Conservation (phyloP, 2,888 invertebrate species). For the Orchestes rusci region DNA sequence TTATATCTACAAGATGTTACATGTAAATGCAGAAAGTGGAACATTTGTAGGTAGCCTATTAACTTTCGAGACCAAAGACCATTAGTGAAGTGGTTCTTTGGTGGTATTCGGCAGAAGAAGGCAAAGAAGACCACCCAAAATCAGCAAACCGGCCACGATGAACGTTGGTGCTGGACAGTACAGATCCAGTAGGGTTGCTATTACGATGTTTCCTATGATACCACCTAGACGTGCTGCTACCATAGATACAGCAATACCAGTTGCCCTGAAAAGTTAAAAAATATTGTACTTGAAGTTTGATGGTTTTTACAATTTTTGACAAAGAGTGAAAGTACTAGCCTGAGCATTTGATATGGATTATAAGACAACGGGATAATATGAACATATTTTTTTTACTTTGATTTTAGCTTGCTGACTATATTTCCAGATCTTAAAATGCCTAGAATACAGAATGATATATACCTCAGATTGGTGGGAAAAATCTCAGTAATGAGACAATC, state of each 20-base stretch:
- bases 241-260: slow-evolving; percentile 86
- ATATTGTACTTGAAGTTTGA: too few relatives aligned
- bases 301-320: too few relatives aligned
- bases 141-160: slow-evolving; percentile 77
- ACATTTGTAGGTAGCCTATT: background rate
- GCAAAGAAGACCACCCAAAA: slow-evolving; percentile 82
- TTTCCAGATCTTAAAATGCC: too few relatives aligned
- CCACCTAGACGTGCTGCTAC: slow-evolving; percentile 85
- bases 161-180: slow-evolving; percentile 91
- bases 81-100: slow-evolving; percentile 55
- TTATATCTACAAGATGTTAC: slow-evolving; percentile 16
- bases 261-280: slow-evolving; percentile 54
- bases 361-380: too few relatives aligned
- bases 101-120: slow-evolving; percentile 87
- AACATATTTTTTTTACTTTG: too few relatives aligned
- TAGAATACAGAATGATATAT: too few relatives aligned
- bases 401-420: too few relatives aligned
- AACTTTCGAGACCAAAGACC: background rate
- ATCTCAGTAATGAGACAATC: slow-evolving; percentile 91
- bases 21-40: slow-evolving; percentile 4
- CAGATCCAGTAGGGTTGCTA: slow-evolving; percentile 77
- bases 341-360: too few relatives aligned
- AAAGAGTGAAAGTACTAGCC: too few relatives aligned
- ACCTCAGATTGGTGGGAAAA: slow-evolving; percentile 86
- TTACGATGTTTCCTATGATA: slow-evolving; percentile 81